Percentiles rank a stretch among this genome's conserved stretches.
These are phyloP conservation scores for Leucosticte australis DNA, from an alignment of 2,113 vertebrate species.

Conservation along the genomic window DNA sequence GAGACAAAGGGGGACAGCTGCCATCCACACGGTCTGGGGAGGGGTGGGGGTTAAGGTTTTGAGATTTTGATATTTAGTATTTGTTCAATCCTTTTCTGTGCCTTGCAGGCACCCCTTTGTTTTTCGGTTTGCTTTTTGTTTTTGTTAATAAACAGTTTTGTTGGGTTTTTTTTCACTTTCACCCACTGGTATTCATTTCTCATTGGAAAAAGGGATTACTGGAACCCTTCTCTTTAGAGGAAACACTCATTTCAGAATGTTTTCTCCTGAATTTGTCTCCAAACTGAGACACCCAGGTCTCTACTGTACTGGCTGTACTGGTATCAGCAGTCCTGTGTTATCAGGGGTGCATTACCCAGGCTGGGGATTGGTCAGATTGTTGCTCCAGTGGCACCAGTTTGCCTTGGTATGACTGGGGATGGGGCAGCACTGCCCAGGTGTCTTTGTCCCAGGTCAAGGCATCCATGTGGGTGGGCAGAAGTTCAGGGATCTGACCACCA, in stretches of 20 bases:
- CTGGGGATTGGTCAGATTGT: background rate
- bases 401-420: background rate
- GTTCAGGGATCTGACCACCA: background rate
- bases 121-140: background rate
- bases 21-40: background rate
- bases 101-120: background rate
- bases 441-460: background rate
- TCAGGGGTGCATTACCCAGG: background rate
- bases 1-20: background rate
- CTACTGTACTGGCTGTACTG: background rate
- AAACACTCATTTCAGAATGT: rapidly evolving
- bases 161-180: background rate
- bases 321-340: background rate
- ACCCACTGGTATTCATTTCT: background rate
- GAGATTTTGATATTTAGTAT: background rate
- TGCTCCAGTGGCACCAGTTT: constrained; percentile 7
- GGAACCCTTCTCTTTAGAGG: background rate
- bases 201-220: background rate
- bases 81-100: background rate
- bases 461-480: background rate
- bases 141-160: background rate
- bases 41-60: background rate
- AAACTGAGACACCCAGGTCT: background rate
- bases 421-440: background rate
- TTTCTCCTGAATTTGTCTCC: background rate